Percentiles rank a stretch among this genome's conserved stretches.
phyloP scores from a whole-genome alignment of 64 coral and sea anemone species.

The Pachyseris speciosa region DNA sequence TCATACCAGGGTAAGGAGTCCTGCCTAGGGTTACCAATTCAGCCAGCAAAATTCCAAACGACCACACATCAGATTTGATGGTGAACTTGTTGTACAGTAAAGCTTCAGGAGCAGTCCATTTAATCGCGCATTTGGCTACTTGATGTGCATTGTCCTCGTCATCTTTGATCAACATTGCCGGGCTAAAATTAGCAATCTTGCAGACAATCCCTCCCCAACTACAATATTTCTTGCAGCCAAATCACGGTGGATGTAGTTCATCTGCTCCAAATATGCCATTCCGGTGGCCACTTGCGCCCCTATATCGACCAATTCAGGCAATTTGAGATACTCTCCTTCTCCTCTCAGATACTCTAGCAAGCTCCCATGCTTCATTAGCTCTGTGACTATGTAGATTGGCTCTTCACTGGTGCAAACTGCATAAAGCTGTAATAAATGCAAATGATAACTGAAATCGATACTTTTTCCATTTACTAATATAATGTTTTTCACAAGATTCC shows the following conservation, averaged over 20 bases:
- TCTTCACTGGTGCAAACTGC: slow-evolving; percentile 97
- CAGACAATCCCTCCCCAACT: slow-evolving; percentile 87
- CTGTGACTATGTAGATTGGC: slow-evolving; percentile 99
- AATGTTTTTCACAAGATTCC: background rate
- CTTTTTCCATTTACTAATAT: too few relatives aligned
- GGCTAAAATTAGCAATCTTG: slow-evolving; percentile 98
- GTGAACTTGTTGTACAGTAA: slow-evolving; percentile 96
- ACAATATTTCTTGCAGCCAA: slow-evolving; percentile 97
- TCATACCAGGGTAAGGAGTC: slow-evolving; percentile 98
- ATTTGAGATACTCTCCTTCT: slow-evolving; percentile 70
- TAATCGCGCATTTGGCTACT: slow-evolving; percentile 97
- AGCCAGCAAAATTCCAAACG: slow-evolving; percentile 89
- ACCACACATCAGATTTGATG: slow-evolving; percentile 99
- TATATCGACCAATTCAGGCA: slow-evolving; percentile 89
- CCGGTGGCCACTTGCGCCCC: slow-evolving; percentile 93
- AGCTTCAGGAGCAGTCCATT: slow-evolving; percentile 99
- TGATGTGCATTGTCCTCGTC: slow-evolving; percentile 97
- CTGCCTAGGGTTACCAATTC: slow-evolving; percentile 94
- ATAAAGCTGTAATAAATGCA: slow-evolving; percentile 84
- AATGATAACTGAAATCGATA: background rate
- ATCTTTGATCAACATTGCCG: slow-evolving; percentile 92
- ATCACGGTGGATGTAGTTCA: slow-evolving; percentile 99
- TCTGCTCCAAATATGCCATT: slow-evolving; percentile 94
- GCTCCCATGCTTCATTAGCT: slow-evolving; percentile 99
- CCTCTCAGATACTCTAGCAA: slow-evolving; percentile 95